Evolutionary conservation across 2,113 vertebrate species (phyloP).

Genomic region (Poecile atricapillus): DNA sequence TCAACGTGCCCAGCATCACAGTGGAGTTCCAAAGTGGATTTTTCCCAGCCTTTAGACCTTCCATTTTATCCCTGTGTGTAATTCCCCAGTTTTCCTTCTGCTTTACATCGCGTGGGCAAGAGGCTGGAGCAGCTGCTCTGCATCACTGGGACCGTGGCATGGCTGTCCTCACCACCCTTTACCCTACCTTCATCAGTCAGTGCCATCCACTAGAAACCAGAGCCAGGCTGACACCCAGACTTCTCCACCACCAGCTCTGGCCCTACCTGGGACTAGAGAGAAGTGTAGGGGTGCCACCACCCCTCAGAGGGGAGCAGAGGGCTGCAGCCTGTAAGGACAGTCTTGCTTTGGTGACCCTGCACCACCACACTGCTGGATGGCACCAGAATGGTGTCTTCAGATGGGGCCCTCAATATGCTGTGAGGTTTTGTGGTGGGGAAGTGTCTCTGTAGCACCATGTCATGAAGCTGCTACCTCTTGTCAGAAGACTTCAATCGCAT

Average conservation of each 20-base stretch:
- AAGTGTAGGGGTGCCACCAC: rapidly evolving
- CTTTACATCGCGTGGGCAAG: background rate
- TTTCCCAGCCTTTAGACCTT: background rate
- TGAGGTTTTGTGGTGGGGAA: background rate
- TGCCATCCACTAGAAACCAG: background rate
- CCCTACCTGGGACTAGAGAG: background rate
- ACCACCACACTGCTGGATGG: background rate
- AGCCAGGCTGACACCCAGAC: background rate
- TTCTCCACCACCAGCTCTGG: background rate
- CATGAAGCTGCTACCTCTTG: background rate
- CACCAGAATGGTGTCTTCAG: background rate
- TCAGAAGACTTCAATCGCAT: background rate
- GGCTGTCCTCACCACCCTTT: background rate
- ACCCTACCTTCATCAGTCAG: background rate
- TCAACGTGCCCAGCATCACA: rapidly evolving
- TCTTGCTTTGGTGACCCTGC: background rate
- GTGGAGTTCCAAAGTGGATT: rapidly evolving
- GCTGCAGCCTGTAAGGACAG: background rate
- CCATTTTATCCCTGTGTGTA: background rate
- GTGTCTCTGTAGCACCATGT: rapidly evolving
- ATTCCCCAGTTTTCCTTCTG: background rate
- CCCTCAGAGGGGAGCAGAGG: rapidly evolving
- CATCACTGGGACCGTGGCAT: too few species aligned
- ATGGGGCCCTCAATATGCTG: background rate
- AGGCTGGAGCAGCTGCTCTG: rapidly evolving